A percentile compares a stretch with the other conserved stretches of the same genome.
These are phyloP conservation scores for Leptopilina drosophilae DNA, from an alignment of 2,888 invertebrate species.

Conservation along the genomic window DNA sequence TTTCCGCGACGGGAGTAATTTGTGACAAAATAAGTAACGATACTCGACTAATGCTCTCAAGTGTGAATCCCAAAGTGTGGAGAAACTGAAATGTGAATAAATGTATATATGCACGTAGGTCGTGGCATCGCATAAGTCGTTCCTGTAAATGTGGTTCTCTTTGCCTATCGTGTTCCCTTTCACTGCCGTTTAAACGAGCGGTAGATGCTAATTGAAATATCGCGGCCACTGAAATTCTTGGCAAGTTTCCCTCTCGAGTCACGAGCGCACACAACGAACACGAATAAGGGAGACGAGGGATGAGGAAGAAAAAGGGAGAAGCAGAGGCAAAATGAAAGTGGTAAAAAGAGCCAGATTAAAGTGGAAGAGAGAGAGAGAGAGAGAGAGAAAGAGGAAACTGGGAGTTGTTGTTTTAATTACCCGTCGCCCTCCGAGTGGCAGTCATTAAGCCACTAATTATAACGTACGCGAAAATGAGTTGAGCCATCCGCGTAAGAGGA, in stretches of 20 bases:
- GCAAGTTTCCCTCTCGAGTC: conserved; percentile 64
- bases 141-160: conserved; percentile 45
- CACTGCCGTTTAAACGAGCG: conserved; percentile 69
- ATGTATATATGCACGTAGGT: conserved; percentile 45
- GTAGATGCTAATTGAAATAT: conserved; percentile 75
- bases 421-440: conserved; percentile 72
- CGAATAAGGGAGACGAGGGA: conserved; percentile 47
- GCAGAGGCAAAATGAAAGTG: conserved; percentile 41
- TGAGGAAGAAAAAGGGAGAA: conserved; percentile 39
- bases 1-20: conserved; percentile 23
- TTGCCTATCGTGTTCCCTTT: conserved; percentile 56
- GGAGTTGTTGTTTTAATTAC: conserved; percentile 76
- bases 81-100: conserved; percentile 48
- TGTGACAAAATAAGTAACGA: conserved; percentile 11
- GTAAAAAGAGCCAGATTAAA: conserved; percentile 53
- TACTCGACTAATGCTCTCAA: conserved; percentile 35
- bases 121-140: conserved; percentile 40
- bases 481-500: conserved; percentile 60
- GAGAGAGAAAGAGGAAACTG: conserved; percentile 51
- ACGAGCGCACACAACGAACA: conserved; percentile 45
- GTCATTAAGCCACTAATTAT: conserved; percentile 77
- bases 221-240: conserved; percentile 73
- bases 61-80: conserved; percentile 35
- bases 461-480: conserved; percentile 74
- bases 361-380: conserved; percentile 45